Conservation (phyloP, 23 tunicate species). For the Botrylloides violaceus region DNA sequence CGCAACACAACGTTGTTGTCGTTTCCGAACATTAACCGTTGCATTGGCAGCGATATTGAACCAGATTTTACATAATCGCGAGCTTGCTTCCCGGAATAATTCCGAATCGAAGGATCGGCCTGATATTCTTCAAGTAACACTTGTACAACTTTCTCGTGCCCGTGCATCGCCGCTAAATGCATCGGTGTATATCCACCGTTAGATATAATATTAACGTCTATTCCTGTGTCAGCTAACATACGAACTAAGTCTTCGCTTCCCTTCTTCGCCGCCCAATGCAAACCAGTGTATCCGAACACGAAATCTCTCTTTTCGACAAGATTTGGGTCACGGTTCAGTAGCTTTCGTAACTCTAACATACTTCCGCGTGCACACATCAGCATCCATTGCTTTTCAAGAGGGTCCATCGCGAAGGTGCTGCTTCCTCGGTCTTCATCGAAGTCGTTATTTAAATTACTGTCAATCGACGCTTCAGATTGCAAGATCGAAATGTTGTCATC, state of each 20-base stretch:
- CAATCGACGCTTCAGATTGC: slow-evolving; percentile 56
- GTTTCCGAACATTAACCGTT: slow-evolving; percentile 33
- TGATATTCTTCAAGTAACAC: slow-evolving; percentile 42
- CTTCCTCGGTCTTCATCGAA: background rate
- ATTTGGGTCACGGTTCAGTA: slow-evolving; percentile 47
- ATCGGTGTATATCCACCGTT: slow-evolving; percentile 69
- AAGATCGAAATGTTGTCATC: slow-evolving; percentile 62
- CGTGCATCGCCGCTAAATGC: slow-evolving; percentile 85
- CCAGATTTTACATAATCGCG: slow-evolving; percentile 44
- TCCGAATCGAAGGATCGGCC: slow-evolving; percentile 51
- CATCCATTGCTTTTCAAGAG: slow-evolving; percentile 66
- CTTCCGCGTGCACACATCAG: slow-evolving; percentile 42
- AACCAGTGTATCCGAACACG: slow-evolving; percentile 31
- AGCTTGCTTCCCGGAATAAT: slow-evolving; percentile 71
- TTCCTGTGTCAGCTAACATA: slow-evolving; percentile 56
- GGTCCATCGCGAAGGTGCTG: slow-evolving; percentile 19
- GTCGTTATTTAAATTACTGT: slow-evolving; percentile 51
- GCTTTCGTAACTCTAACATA: slow-evolving; percentile 69
- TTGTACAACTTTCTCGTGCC: slow-evolving; percentile 49
- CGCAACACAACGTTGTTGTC: slow-evolving; percentile 12
- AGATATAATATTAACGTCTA: slow-evolving; percentile 52
- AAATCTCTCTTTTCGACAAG: slow-evolving; percentile 50
- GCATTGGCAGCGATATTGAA: slow-evolving; percentile 47
- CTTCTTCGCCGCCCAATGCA: slow-evolving; percentile 93
- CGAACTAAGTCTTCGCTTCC: slow-evolving; percentile 53